phyloP scores from a whole-genome alignment of 2,113 vertebrate genomes.

The Hucho hucho region DNA sequence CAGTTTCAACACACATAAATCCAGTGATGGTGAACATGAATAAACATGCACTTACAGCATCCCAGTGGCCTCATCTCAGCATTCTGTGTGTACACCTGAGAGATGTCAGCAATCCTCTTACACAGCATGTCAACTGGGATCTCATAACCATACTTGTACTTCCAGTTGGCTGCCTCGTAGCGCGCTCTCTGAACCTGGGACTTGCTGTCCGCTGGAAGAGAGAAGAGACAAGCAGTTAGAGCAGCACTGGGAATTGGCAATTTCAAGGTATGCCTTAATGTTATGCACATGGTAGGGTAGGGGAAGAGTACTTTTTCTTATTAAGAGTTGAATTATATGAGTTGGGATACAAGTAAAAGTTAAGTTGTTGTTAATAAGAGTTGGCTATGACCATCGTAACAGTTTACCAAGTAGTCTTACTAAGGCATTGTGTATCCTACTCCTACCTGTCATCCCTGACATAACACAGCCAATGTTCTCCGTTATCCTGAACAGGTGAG shows the following conservation, averaged over 20 bases:
- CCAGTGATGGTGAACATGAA: not conserved
- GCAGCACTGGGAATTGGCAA: not conserved
- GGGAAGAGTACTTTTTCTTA: too few relatives aligned
- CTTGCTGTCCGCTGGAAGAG: constrained; percentile 87
- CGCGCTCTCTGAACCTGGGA: constrained; percentile 97
- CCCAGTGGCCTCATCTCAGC: constrained; percentile 98
- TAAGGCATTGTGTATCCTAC: not conserved
- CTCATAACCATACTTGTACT: constrained; percentile 98
- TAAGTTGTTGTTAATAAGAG: not conserved
- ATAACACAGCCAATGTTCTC: constrained; percentile 95
- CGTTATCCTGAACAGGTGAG: constrained; percentile 93
- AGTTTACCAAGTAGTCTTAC: too few relatives aligned
- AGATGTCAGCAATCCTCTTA: constrained; percentile 97
- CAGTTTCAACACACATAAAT: too few relatives aligned
- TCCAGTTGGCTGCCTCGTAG: constrained; percentile 99
- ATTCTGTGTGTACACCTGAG: constrained; percentile 97
- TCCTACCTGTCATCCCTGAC: constrained; percentile 89
- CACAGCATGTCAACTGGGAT: constrained; percentile 99
- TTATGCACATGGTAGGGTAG: too few relatives aligned
- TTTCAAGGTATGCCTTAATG: not conserved
- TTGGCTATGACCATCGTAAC: too few relatives aligned
- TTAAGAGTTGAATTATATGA: too few relatives aligned
- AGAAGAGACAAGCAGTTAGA: not conserved
- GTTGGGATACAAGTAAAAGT: too few relatives aligned
- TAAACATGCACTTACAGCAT: constrained; percentile 85